Evolutionary conservation across 2,888 invertebrate genomes (phyloP).

Genomic region (Cerastoderma edule): DNA sequence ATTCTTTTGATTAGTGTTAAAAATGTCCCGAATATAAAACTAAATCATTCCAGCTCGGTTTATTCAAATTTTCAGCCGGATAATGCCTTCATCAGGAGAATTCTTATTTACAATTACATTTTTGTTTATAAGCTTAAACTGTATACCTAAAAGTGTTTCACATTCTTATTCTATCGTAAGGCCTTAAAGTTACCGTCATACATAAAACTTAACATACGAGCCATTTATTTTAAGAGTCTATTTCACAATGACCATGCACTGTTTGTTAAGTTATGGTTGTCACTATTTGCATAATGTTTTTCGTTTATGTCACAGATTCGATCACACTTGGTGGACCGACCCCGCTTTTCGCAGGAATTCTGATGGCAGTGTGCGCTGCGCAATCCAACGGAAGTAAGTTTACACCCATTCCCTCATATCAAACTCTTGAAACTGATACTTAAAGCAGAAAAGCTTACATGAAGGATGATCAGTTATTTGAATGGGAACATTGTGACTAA

Average conservation of each 20-base stretch:
- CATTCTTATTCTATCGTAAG: background rate
- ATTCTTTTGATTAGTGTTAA: too few species aligned
- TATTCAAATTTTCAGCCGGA: too few species aligned
- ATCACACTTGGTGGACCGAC: conserved; percentile 13
- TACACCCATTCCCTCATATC: background rate
- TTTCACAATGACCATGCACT: background rate
- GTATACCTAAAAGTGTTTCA: background rate
- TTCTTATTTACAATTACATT: too few species aligned
- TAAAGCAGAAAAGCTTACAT: background rate
- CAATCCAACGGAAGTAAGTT: conserved; percentile 2
- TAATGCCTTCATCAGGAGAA: too few species aligned
- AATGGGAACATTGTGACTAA: background rate
- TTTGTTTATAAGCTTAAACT: too few species aligned
- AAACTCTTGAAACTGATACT: background rate
- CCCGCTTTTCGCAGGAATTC: conserved; percentile 10
- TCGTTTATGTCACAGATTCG: too few species aligned
- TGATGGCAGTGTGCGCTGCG: background rate
- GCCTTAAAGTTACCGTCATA: too few species aligned
- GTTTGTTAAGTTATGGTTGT: background rate
- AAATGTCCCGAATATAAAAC: too few species aligned
- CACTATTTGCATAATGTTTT: too few species aligned
- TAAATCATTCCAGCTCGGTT: too few species aligned
- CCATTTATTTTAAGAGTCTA: background rate
- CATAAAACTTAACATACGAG: background rate
- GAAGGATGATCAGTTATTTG: background rate